Evolutionary conservation across 2,797 vertebrate species (phyloP).

Genomic region (Tachyglossus aculeatus): DNA sequence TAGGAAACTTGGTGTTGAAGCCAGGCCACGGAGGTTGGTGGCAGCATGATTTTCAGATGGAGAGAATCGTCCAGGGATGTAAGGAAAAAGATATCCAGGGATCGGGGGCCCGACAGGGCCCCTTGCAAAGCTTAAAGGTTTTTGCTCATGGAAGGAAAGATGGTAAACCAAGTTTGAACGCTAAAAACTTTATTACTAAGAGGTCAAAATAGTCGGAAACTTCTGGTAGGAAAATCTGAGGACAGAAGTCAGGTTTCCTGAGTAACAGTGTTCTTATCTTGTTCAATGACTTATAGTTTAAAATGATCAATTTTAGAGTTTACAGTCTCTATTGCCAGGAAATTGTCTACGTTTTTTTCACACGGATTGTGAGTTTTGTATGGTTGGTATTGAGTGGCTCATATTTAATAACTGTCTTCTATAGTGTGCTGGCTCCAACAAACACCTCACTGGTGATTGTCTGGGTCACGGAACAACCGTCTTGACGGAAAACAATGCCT

Average conservation of each 20-base stretch:
- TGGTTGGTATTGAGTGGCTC: conserved; percentile 31
- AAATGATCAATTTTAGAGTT: conserved; percentile 37
- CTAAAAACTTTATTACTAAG: conserved; percentile 22
- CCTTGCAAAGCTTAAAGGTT: background rate
- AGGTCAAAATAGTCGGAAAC: conserved; percentile 38
- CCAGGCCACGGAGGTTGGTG: too few relatives aligned
- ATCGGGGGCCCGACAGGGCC: conserved; percentile 2
- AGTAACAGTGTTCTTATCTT: conserved; percentile 23
- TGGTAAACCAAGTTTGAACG: background rate
- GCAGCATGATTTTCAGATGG: conserved; percentile 20
- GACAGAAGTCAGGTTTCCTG: background rate
- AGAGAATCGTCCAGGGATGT: background rate
- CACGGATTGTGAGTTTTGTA: conserved; percentile 6
- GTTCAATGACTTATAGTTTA: conserved; percentile 39
- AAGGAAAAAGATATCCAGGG: conserved; percentile 25
- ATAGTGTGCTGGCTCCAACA: conserved; percentile 30
- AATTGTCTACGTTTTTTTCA: conserved; percentile 26
- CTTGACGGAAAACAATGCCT: conserved; percentile 35
- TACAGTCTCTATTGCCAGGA: conserved; percentile 38
- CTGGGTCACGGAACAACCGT: conserved; percentile 45
- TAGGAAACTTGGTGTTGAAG: too few relatives aligned
- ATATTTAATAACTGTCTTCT: conserved; percentile 24
- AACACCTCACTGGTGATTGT: conserved; percentile 23
- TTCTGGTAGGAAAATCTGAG: conserved; percentile 10
- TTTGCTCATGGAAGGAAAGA: background rate